A percentile compares a stretch with the other conserved stretches of the same genome.
These are phyloP conservation scores for Prunella himalayana DNA, from an alignment of 2,113 vertebrate species.

Conservation along the genomic window DNA sequence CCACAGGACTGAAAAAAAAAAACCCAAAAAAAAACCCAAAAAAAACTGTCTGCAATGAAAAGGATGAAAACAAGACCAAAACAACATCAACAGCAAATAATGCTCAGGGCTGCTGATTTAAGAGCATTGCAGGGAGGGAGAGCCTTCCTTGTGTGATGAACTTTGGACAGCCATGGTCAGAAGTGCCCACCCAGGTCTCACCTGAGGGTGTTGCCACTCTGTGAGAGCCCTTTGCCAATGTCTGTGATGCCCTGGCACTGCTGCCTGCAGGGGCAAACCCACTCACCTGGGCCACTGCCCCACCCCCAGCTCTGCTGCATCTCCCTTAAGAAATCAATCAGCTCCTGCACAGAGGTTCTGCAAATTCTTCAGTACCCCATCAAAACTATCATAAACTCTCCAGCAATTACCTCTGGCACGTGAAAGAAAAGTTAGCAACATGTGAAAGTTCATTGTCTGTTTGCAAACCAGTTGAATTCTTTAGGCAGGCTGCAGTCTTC, in stretches of 20 bases:
- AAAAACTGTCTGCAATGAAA: not conserved
- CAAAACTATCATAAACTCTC: not conserved
- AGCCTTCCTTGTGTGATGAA: not conserved
- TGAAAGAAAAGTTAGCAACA: not conserved
- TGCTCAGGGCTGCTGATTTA: not conserved
- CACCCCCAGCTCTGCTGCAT: not conserved
- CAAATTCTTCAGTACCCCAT: not conserved
- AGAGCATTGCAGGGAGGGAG: not conserved
- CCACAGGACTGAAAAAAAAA: not conserved
- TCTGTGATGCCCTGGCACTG: not conserved
- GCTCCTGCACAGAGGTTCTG: not conserved
- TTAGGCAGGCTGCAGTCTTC: not conserved
- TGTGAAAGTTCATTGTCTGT: not conserved
- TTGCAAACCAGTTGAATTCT: not conserved
- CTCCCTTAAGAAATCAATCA: not conserved
- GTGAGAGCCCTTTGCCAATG: not conserved
- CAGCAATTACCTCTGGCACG: not conserved
- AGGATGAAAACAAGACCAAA: not conserved
- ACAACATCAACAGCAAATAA: not conserved
- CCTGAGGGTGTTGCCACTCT: not conserved
- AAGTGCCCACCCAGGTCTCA: not conserved
- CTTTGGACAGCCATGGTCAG: not conserved
- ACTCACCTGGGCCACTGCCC: rapidly evolving
- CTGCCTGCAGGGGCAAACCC: not conserved
- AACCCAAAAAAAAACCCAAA: not conserved